Conservation (phyloP, 2,113 vertebrate genomes). For the Colistium nudipinnis region DNA sequence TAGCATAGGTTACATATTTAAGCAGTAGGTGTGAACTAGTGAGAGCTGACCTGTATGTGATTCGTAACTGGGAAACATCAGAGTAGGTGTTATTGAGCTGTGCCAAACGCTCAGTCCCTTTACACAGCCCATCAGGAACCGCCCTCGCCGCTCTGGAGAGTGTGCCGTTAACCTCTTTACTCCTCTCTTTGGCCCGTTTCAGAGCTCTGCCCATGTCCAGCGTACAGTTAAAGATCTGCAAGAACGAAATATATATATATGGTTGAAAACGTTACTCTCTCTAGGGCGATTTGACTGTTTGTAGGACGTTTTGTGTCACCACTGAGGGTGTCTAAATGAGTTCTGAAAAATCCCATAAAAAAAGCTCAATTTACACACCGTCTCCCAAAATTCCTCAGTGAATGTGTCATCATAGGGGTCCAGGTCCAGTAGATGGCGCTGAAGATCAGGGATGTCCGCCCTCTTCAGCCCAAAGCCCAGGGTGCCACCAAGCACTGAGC, state of each 20-base stretch:
- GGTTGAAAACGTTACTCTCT: not conserved
- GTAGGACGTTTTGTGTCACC: no score
- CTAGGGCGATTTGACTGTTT: no score
- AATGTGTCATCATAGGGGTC: conserved; percentile 80
- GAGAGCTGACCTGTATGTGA: conserved; percentile 80
- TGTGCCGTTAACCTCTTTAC: conserved; percentile 39
- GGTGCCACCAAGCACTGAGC: conserved; percentile 81
- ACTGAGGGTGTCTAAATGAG: no score
- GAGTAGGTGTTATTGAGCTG: conserved; percentile 83
- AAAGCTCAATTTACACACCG: conserved; percentile 40
- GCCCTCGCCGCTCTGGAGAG: conserved; percentile 25
- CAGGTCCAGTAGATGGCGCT: conserved; percentile 77
- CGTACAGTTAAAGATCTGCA: conserved; percentile 86
- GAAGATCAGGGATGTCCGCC: conserved; percentile 81
- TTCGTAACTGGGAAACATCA: conserved; percentile 86
- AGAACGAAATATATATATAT: not conserved
- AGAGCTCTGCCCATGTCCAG: conserved; percentile 70
- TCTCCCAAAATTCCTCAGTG: conserved; percentile 88
- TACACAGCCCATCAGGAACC: conserved; percentile 76
- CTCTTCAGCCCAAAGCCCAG: conserved; percentile 85
- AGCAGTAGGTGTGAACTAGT: not conserved
- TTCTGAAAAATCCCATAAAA: not conserved
- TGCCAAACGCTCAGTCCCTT: conserved; percentile 77
- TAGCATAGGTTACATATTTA: no score
- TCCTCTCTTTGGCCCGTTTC: conserved; percentile 29